Base-by-base conservation (phyloP, 2,113 vertebrate genomes). In the Festucalex cinctus region DNA sequence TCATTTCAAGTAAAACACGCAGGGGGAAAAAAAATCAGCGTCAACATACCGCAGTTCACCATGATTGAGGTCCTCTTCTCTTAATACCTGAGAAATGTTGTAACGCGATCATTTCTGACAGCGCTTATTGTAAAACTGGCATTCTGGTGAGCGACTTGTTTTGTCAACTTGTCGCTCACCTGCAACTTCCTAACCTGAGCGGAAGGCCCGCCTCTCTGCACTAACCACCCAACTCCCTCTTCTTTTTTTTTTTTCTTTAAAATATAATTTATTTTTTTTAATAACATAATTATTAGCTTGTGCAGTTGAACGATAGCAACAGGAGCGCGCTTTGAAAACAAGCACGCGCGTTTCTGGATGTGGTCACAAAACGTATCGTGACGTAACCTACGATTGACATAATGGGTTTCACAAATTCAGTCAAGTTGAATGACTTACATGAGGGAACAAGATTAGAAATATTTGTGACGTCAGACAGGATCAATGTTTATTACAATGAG, bases 21-120 rank as follows among this genome's bases (percentile, higher is more conserved):
- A 2, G 0, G 3, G n/a, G n/a, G n/a, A n/a, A n/a, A n/a, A 59
- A 14, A 0, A 17, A 46, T 46, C 16, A 5, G 62, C 51, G 5
- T 28, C 0, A 56, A 73, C 88, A 83, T 74, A 93, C 91, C 92
- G 56, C 76, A 76, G 4, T 70, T 70, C 0, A 62, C 71, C 85
- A 88, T 90, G 61, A n/a, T 78, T 69, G 17, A 19, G 35, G 19
- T 5, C 6, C 6, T 66, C 20, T 65, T 53, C 59, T 69, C 24
- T 77, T 20, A 70, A 12, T 44, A 71, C 73, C 83, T 59, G 56
- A 78, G 28, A 19, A 5, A 63, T 17, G 7, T 22, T 36, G 14
- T 54, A 16, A 28, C 46, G 24, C 65, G 76, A n/a, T 63, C 82
- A 88, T 89, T 67, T 70, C 73, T 71, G 46, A 17, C 62, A 0